These are phyloP conservation scores for Phalangium opilio DNA, from an alignment of 2,888 invertebrate genomes.

Conservation along the genomic window DNA sequence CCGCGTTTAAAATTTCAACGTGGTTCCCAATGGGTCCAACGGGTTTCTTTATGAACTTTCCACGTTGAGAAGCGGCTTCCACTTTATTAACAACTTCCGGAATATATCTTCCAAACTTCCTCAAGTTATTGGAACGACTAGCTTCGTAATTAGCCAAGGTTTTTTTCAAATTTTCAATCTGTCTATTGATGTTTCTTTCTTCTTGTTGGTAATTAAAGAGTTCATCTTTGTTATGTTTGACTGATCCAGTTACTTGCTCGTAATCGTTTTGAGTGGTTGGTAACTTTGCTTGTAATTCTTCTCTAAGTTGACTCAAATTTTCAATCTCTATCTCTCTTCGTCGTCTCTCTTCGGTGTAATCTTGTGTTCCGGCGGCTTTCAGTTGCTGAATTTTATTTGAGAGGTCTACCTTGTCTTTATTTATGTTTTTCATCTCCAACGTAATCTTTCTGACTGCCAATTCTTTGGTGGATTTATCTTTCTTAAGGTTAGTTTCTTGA, in stretches of 20 bases:
- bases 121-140: conserved; percentile 23
- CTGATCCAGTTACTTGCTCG: background rate
- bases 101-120: conserved; percentile 53
- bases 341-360: background rate
- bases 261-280: background rate
- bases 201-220: background rate
- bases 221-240: background rate
- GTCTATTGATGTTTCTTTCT: no score
- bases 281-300: conserved; percentile 1
- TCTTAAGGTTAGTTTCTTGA: no score
- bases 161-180: background rate
- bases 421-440: no score
- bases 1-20: conserved; percentile 51
- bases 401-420: conserved; percentile 24
- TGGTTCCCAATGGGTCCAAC: conserved; percentile 63
- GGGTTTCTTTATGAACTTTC: conserved; percentile 52
- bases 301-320: conserved; percentile 20
- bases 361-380: background rate
- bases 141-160: background rate
- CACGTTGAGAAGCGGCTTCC: conserved; percentile 30
- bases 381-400: conserved; percentile 6
- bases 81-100: conserved; percentile 34
- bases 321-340: conserved; percentile 24
- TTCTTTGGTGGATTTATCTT: no score
- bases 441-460: no score